These are phyloP conservation scores for Tragelaphus imberbis DNA, from an alignment of 2,113 vertebrate genomes.

Conservation along the genomic window DNA sequence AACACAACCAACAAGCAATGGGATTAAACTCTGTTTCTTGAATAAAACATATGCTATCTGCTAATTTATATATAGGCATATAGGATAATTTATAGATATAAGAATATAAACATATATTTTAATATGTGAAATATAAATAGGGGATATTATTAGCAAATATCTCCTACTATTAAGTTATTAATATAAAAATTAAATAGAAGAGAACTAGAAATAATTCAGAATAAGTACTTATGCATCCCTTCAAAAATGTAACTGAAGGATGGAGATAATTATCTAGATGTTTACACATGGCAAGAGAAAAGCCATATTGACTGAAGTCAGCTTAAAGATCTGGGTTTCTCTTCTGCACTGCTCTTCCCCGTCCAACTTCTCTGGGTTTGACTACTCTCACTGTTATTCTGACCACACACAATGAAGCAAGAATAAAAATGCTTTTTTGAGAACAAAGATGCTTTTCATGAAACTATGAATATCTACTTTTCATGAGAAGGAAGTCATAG, in stretches of 20 bases:
- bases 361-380: background rate
- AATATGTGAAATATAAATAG: background rate
- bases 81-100: background rate
- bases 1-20: background rate
- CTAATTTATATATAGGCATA: conserved; percentile 33
- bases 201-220: background rate
- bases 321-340: background rate
- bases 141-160: background rate
- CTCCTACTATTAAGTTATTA: background rate
- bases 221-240: background rate
- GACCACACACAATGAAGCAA: conserved; percentile 40
- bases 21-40: background rate
- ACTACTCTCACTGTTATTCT: conserved; percentile 34
- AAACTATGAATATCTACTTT: conserved; percentile 56
- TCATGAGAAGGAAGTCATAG: conserved; percentile 51
- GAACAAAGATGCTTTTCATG: conserved; percentile 64
- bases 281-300: background rate
- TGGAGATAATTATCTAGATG: background rate
- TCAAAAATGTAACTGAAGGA: background rate
- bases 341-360: background rate
- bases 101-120: background rate
- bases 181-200: background rate
- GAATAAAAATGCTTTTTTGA: conserved; percentile 35
- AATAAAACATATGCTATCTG: background rate
- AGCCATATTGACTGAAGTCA: background rate